Evolutionary conservation across 1,140 invertebrate genomes (phyloP).

Genomic region (Drosophila fuyamai): DNA sequence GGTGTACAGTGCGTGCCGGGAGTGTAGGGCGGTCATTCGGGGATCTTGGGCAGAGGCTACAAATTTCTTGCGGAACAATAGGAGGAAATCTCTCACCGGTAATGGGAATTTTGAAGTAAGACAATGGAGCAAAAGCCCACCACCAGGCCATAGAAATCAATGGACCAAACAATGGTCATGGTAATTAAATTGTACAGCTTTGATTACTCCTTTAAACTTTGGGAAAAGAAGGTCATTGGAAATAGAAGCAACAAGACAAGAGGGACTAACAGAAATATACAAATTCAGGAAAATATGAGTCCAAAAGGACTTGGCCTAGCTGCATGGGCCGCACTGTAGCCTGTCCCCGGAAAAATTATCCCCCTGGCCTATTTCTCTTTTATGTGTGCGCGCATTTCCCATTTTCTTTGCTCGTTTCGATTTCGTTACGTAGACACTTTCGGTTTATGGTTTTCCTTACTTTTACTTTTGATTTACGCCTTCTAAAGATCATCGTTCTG

Average conservation of each 20-base stretch:
- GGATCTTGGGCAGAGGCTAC: not conserved
- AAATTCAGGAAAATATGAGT: too few relatives aligned
- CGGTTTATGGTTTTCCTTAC: constrained; percentile 41
- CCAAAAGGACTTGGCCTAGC: not conserved
- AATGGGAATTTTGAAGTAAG: not conserved
- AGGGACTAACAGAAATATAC: too few relatives aligned
- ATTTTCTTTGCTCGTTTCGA: constrained; percentile 44
- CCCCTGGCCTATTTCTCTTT: constrained; percentile 32
- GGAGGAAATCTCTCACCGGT: not conserved
- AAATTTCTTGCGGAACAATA: not conserved
- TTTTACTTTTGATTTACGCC: constrained; percentile 39
- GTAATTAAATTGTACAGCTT: not conserved
- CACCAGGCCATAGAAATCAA: not conserved
- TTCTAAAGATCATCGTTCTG: constrained; percentile 33
- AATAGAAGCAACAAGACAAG: too few relatives aligned
- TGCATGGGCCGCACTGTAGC: constrained; percentile 17
- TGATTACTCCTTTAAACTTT: not conserved
- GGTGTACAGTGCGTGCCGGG: constrained; percentile 29
- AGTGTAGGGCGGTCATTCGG: constrained; percentile 1
- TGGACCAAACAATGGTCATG: not conserved
- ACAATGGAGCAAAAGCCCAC: not conserved
- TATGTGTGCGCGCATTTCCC: constrained; percentile 46
- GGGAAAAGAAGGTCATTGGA: too few relatives aligned
- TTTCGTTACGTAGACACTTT: constrained; percentile 48
- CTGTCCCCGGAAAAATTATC: not conserved